phyloP scores from a whole-genome alignment of 1,140 invertebrate species.

The Meloidogyne chitwoodi region DNA sequence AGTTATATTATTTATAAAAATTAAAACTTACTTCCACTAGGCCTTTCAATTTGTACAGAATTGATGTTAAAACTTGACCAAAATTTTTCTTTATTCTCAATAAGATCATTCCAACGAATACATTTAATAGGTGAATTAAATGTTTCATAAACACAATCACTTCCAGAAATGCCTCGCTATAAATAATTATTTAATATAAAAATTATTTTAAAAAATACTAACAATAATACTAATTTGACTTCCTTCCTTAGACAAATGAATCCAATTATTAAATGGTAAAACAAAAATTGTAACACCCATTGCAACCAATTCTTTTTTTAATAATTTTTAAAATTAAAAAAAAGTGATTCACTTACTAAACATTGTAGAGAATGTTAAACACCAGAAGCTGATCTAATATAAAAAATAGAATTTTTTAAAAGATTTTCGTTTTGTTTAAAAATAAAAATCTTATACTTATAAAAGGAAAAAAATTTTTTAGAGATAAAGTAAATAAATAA shows the following conservation, averaged over 20 bases:
- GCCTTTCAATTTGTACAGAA: not conserved
- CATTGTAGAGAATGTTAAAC: constrained; percentile 19
- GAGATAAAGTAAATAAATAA: too few species aligned
- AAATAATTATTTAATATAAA: not conserved
- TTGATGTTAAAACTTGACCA: not conserved
- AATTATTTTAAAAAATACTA: not conserved
- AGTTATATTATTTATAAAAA: not conserved
- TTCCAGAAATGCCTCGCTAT: constrained; percentile 18
- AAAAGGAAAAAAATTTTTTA: too few species aligned
- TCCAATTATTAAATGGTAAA: constrained; percentile 16
- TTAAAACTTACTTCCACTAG: not conserved
- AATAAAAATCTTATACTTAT: too few species aligned
- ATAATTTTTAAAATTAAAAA: not conserved
- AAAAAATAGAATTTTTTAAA: not conserved
- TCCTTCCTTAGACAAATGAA: not conserved
- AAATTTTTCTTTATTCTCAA: not conserved
- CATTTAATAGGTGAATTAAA: not conserved
- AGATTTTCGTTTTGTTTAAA: too few species aligned
- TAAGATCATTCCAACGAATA: not conserved
- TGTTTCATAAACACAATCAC: constrained; percentile 12
- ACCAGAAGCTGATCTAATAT: constrained; percentile 12
- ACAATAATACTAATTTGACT: not conserved
- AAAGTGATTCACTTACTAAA: constrained; percentile 10
- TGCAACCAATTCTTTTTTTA: constrained; percentile 4
- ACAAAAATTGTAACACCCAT: constrained; percentile 19